Evolutionary conservation across 2,888 invertebrate species (phyloP), one percentile per base, ranked within the genome.

Genomic region (Epistrophe eligans): DNA sequence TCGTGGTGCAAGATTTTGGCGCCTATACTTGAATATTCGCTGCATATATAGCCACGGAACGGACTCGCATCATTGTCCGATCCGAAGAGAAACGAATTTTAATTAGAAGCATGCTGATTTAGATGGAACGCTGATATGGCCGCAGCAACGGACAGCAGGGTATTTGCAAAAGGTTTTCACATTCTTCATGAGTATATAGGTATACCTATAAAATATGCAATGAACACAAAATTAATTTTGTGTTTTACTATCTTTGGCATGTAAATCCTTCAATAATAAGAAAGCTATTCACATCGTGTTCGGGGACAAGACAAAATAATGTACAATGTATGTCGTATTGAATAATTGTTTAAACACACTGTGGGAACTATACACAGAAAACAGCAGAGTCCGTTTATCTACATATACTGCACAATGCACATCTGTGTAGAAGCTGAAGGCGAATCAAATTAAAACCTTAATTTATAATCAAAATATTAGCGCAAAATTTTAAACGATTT

Each of bases 1-100:
- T 77, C 82, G 77, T 82, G 74, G 82, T 79, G 77, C 52, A 85
- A 82, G 74, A 60, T 85, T 85, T 85, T 82, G 82, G 85, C 85
- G 85, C 82, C 77, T 74, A 4, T 32, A 38, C 58, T 72, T 76
- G 35, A 73, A 48, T 40, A 72, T 82, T 45, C 82, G 40, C 35
- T 60, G 6, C 7, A 32, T 5, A 1, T n/a, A n/a, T n/a, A n/a
- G 10, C 11, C 1, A 8, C n/a, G 8, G 1, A 35, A 24, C 38
- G n/a, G 35, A 45, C 52, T 32, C 24, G 9, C 7, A 13, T 64
- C 7, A 13, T 64, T 52, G 17, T n/a, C 17, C 11, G 5, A 45
- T n/a, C 17, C 11, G 5, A 45, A 32, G 40, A 64, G 67, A 55
- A 77, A 55, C 77, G 82, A 70, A 82, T 82, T 77, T 85, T 85